Evolutionary conservation across 1,140 invertebrate species (phyloP).

Genomic region (Saccostrea glomerata): DNA sequence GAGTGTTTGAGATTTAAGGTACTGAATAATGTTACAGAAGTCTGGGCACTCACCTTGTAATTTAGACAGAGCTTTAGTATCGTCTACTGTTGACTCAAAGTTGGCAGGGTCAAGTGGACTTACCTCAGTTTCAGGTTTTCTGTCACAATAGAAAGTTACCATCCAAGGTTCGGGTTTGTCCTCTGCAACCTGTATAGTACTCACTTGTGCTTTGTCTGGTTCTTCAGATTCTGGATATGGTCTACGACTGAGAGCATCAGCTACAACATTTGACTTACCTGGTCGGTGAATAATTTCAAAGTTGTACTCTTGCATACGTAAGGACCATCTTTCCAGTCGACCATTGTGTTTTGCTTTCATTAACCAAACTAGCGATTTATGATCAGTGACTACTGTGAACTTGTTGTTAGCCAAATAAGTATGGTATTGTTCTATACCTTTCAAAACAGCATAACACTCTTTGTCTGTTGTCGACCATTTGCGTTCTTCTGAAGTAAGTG

Average conservation of each 20-base stretch:
- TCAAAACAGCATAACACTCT: conserved; percentile 42
- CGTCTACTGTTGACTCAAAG: not conserved
- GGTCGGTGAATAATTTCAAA: conserved; percentile 37
- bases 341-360: conserved; percentile 30
- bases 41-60: conserved; percentile 49
- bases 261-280: conserved; percentile 31
- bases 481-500: conserved; percentile 15
- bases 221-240: not conserved
- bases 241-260: conserved; percentile 37
- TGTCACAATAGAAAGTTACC: not conserved
- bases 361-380: conserved; percentile 44
- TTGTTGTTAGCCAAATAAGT: conserved; percentile 45
- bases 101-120: not conserved
- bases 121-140: not conserved
- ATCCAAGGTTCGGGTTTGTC: not conserved
- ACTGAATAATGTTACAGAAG: conserved; percentile 48
- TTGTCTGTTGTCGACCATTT: conserved; percentile 49
- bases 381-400: conserved; percentile 49
- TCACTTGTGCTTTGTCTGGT: not conserved
- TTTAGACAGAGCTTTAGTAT: conserved; percentile 10
- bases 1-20: conserved; percentile 33
- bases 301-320: conserved; percentile 25
- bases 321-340: conserved; percentile 34
- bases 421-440: conserved; percentile 44
- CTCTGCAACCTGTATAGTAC: not conserved